A percentile compares a stretch with the other conserved stretches of the same genome.
Evolutionary conservation across 2,888 invertebrate species (phyloP).

Genomic region (Choreutis nemorana): DNA sequence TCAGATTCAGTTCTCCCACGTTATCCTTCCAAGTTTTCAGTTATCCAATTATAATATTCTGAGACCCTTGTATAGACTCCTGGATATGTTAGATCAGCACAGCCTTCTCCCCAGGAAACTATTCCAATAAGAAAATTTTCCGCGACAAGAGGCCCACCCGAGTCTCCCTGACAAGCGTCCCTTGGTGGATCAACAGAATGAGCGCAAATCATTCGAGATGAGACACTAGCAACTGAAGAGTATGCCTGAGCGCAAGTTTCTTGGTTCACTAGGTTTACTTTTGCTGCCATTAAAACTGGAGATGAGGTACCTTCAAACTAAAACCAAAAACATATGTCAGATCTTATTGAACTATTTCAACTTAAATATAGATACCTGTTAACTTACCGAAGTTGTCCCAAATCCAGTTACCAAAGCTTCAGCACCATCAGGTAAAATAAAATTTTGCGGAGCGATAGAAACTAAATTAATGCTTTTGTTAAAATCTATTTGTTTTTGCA

Average conservation of each 20-base stretch:
- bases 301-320: slow-evolving; percentile 41
- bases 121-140: slow-evolving; percentile 51
- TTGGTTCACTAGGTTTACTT: slow-evolving; percentile 42
- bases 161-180: slow-evolving; percentile 65
- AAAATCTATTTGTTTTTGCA: slow-evolving; percentile 25
- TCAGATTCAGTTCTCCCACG: neutral
- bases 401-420: slow-evolving; percentile 49
- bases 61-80: slow-evolving; percentile 66
- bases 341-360: slow-evolving; percentile 1
- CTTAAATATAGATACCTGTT: neutral
- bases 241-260: slow-evolving; percentile 39
- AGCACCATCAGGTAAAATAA: slow-evolving; percentile 26
- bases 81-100: slow-evolving; percentile 56
- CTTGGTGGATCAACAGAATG: slow-evolving; percentile 28
- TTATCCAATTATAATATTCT: slow-evolving; percentile 37
- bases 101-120: slow-evolving; percentile 67
- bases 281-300: slow-evolving; percentile 33
- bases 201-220: slow-evolving; percentile 52
- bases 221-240: slow-evolving; percentile 27
- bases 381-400: slow-evolving; percentile 33
- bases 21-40: slow-evolving; percentile 10
- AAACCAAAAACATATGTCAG: slow-evolving; percentile 11
- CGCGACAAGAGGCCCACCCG: slow-evolving; percentile 67
- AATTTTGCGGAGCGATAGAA: slow-evolving; percentile 21
- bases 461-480: slow-evolving; percentile 24